Evolutionary conservation across 1,140 invertebrate species (phyloP).

Genomic region (Asobara japonica): DNA sequence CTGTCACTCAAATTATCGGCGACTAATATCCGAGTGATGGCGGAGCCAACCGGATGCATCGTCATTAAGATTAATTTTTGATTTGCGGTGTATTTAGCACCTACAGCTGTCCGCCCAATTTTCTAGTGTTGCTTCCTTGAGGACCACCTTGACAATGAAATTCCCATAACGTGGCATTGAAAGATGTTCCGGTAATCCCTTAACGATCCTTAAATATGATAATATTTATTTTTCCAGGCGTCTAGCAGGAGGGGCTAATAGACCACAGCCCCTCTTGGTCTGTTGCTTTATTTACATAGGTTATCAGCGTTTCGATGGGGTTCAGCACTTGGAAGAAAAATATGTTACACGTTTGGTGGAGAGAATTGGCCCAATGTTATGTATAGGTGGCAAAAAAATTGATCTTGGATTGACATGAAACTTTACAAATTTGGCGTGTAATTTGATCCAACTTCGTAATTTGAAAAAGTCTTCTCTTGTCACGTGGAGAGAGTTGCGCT

Average conservation of each 20-base stretch:
- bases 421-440: no score
- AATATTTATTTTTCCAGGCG: conserved; percentile 44
- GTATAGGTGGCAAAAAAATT: no score
- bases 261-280: background rate
- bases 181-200: conserved; percentile 27
- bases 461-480: no score
- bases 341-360: background rate
- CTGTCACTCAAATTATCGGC: background rate
- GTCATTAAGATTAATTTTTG: background rate
- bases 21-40: background rate
- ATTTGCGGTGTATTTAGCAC: conserved; percentile 11
- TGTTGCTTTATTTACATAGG: background rate
- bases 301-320: background rate
- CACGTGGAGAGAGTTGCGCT: no score
- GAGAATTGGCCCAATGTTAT: no score
- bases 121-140: background rate
- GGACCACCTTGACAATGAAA: background rate
- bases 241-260: conserved; percentile 36
- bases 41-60: background rate
- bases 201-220: conserved; percentile 36
- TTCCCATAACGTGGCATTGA: background rate
- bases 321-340: background rate
- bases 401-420: no score
- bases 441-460: no score
- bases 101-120: conserved; percentile 4